Conservation (phyloP, 1,140 invertebrate genomes). For the Euura saliciscinereae region DNA sequence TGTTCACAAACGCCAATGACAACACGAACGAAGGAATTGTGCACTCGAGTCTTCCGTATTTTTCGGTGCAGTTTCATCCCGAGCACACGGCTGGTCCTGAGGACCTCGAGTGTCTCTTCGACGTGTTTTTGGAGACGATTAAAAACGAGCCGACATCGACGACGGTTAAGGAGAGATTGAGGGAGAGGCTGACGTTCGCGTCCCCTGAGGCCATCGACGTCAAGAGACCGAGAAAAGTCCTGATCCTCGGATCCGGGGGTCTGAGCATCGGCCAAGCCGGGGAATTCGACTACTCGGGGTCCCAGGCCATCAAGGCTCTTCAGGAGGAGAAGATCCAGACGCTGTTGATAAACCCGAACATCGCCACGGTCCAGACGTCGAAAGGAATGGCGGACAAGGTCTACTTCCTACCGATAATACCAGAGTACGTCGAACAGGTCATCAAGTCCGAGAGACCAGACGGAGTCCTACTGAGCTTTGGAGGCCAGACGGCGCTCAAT, state of each 20-base stretch:
- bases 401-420: constrained; percentile 96
- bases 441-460: constrained; percentile 95
- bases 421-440: constrained; percentile 96
- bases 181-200: constrained; percentile 53
- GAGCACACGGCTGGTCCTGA: constrained; percentile 96
- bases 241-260: constrained; percentile 98
- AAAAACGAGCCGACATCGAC: constrained; percentile 46
- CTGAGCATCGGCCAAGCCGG: constrained; percentile 99
- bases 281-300: constrained; percentile 94
- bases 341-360: constrained; percentile 98
- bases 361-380: constrained; percentile 98
- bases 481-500: constrained; percentile 98
- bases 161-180: constrained; percentile 60
- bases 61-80: constrained; percentile 98
- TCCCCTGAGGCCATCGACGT: constrained; percentile 43
- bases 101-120: constrained; percentile 93
- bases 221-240: constrained; percentile 77
- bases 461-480: constrained; percentile 95
- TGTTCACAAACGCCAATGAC: constrained; percentile 95
- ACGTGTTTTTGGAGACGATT: constrained; percentile 85
- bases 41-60: constrained; percentile 82
- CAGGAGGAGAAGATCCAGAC: constrained; percentile 94
- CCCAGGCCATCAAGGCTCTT: constrained; percentile 96
- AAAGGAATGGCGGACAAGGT: constrained; percentile 98
- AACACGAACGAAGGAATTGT: constrained; percentile 89